Evolutionary conservation across 2,797 vertebrate genomes (phyloP).

Genomic region (Sternotherus odoratus): DNA sequence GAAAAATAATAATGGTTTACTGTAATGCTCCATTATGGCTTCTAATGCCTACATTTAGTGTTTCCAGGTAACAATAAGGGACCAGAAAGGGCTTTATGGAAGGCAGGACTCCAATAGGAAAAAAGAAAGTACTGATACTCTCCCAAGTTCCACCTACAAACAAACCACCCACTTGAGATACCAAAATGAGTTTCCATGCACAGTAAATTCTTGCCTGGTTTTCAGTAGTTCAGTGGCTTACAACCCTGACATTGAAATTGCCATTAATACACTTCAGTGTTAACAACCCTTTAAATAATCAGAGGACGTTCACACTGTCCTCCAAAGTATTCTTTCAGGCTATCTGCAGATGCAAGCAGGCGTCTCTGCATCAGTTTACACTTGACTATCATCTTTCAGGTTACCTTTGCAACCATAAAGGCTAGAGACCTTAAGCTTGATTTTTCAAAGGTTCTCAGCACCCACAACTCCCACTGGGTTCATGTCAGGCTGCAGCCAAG

Average conservation of each 20-base stretch:
- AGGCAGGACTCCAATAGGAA: neutral
- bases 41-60: neutral
- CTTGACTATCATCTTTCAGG: neutral
- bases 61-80: neutral
- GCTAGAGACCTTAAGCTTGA: neutral
- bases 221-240: neutral
- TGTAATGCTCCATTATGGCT: neutral
- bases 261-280: neutral
- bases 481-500: no score
- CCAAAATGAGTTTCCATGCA: neutral
- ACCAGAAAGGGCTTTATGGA: neutral
- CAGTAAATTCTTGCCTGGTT: neutral
- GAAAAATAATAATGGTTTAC: neutral
- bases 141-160: neutral
- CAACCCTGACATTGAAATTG: neutral
- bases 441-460: neutral
- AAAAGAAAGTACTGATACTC: neutral
- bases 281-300: neutral
- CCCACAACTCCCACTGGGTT: no score
- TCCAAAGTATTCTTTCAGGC: neutral
- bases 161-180: neutral
- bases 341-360: neutral
- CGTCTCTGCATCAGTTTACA: neutral
- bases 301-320: neutral
- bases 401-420: neutral